Evolutionary conservation across 2,113 vertebrate species (phyloP).

Genomic region (Heptranchias perlo): DNA sequence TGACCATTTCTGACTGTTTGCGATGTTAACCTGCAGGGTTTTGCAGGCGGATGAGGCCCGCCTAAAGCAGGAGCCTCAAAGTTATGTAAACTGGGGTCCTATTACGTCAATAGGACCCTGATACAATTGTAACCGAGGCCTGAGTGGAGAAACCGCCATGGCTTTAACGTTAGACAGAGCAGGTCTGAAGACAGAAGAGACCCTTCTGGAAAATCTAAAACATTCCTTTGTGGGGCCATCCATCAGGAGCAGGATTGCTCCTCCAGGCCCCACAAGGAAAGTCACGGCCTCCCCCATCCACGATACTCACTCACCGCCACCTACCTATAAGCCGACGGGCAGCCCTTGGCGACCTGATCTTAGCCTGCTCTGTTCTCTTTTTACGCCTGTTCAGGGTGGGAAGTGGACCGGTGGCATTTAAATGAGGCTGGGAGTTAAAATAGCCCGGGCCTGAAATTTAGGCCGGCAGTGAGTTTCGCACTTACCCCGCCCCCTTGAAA

Average conservation of each 20-base stretch:
- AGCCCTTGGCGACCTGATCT: too few relatives aligned
- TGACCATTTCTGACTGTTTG: not conserved
- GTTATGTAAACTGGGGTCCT: not conserved
- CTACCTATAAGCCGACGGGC: too few relatives aligned
- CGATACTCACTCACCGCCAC: too few relatives aligned
- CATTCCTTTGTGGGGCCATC: not conserved
- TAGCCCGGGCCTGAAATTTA: not conserved
- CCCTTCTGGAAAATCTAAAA: not conserved
- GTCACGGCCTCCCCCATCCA: not conserved
- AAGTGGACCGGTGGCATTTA: not conserved
- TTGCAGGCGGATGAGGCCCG: not conserved
- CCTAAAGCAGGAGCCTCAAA: not conserved
- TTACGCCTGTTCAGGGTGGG: too few relatives aligned
- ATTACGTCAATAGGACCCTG: too few relatives aligned
- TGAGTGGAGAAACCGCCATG: not conserved
- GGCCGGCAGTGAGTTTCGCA: not conserved
- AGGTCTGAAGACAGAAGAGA: not conserved
- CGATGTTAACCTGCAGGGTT: not conserved
- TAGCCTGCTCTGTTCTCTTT: too few relatives aligned
- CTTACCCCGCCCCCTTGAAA: not conserved
- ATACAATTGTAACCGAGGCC: not conserved
- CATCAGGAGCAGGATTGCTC: not conserved
- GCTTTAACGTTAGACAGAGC: too few relatives aligned
- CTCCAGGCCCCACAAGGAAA: not conserved
- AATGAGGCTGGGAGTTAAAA: not conserved